These are phyloP conservation scores for Aegotheles bennettii DNA, from an alignment of 2,113 vertebrate genomes.

Conservation along the genomic window DNA sequence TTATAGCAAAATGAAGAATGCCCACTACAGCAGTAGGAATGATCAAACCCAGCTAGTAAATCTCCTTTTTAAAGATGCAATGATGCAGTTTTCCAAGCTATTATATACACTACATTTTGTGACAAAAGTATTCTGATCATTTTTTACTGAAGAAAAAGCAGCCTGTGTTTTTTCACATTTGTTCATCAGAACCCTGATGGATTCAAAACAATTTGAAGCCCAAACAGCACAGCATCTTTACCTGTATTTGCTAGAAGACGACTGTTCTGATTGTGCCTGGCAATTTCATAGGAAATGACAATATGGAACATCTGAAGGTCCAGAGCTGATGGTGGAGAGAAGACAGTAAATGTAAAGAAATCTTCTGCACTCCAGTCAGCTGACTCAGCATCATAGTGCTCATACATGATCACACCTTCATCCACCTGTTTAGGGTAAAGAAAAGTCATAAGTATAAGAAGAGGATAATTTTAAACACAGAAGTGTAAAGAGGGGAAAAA, in stretches of 20 bases:
- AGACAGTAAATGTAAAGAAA: slow-evolving; percentile 78
- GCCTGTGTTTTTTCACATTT: neutral
- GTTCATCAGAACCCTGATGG: neutral
- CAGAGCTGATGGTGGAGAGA: slow-evolving; percentile 78
- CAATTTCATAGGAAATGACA: slow-evolving; percentile 84
- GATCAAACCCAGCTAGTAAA: neutral
- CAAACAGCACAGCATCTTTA: slow-evolving; percentile 27
- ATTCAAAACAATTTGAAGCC: neutral
- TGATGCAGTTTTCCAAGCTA: neutral
- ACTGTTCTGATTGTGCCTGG: slow-evolving; percentile 71
- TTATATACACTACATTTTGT: neutral
- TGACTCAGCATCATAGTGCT: slow-evolving; percentile 71
- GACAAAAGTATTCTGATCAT: neutral
- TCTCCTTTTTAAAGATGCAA: neutral
- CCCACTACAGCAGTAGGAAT: neutral
- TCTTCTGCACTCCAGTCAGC: slow-evolving; percentile 80
- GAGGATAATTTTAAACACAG: neutral
- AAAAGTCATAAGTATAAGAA: neutral
- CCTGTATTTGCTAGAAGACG: slow-evolving; percentile 85
- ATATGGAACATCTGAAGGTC: slow-evolving; percentile 79
- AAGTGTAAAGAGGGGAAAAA: neutral
- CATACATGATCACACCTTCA: slow-evolving; percentile 77
- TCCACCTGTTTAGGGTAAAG: slow-evolving; percentile 72
- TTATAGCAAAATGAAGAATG: neutral
- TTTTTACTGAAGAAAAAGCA: neutral